Conservation (phyloP, 2,888 invertebrate species). For the Rotaria magnacalcarata region DNA sequence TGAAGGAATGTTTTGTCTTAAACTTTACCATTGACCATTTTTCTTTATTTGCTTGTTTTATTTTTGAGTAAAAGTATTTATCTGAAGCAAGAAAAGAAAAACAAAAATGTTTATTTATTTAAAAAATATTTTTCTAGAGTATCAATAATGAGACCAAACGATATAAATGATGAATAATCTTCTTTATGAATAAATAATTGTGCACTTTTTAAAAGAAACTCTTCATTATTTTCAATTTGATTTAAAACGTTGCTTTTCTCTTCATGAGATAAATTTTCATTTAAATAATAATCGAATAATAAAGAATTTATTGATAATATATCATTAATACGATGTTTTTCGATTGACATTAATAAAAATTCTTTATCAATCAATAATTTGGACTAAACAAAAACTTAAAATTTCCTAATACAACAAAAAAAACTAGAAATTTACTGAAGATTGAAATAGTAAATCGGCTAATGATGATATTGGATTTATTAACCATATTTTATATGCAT, state of each 20-base stretch:
- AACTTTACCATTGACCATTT: slow-evolving; percentile 12
- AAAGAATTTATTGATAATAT: neutral
- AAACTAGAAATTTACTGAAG: neutral
- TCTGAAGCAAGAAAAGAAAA: neutral
- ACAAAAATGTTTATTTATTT: neutral
- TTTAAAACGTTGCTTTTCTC: neutral
- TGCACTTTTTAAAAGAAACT: neutral
- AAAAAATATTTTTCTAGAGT: slow-evolving; percentile 13
- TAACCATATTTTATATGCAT: slow-evolving; percentile 30
- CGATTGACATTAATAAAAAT: neutral
- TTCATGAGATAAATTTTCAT: neutral
- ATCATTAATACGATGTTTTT: neutral
- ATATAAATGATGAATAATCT: neutral
- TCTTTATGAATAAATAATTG: slow-evolving; percentile 2
- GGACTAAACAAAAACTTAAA: neutral
- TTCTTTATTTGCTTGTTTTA: neutral
- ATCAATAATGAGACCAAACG: slow-evolving; percentile 3
- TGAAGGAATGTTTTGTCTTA: no score
- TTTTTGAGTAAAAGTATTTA: neutral
- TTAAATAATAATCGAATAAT: neutral
- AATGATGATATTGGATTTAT: slow-evolving; percentile 16
- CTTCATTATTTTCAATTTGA: neutral
- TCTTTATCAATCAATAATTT: neutral
- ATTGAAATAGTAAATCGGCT: neutral
- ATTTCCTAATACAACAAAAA: neutral